These are phyloP conservation scores for Lethrus apterus DNA, from an alignment of 1,140 invertebrate species.

Conservation along the genomic window DNA sequence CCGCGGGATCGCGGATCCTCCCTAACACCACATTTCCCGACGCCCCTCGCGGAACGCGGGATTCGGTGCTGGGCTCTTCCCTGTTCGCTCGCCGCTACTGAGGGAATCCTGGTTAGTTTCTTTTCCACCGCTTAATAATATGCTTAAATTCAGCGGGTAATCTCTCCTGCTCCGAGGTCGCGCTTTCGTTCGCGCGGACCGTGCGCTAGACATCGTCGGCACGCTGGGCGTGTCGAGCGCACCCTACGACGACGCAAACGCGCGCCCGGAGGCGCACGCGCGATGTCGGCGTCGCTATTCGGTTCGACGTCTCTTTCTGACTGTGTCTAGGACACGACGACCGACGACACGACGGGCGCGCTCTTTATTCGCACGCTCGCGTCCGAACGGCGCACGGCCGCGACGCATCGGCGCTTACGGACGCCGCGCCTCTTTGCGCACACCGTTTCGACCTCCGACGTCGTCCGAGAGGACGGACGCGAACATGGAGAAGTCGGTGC, in stretches of 20 bases:
- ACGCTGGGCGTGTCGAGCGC: not conserved
- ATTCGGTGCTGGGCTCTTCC: constrained; percentile 66
- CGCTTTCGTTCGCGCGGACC: constrained; percentile 19
- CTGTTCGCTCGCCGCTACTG: constrained; percentile 81
- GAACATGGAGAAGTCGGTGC: too few species aligned
- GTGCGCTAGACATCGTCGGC: constrained; percentile 5
- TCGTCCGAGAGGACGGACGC: too few species aligned
- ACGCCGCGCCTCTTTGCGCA: too few species aligned
- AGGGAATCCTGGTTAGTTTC: constrained; percentile 83
- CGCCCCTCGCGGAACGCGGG: constrained; percentile 33
- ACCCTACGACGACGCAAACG: not conserved
- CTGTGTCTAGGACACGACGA: too few species aligned
- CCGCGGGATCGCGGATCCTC: constrained; percentile 44
- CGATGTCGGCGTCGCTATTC: too few species aligned
- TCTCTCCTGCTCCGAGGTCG: constrained; percentile 63
- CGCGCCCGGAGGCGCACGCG: too few species aligned
- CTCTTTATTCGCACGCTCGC: too few species aligned
- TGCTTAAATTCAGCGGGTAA: constrained; percentile 78
- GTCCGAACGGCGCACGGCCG: too few species aligned
- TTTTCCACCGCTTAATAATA: constrained; percentile 89
- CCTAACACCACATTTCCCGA: constrained; percentile 62
- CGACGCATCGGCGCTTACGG: too few species aligned
- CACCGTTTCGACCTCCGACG: too few species aligned
- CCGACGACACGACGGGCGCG: too few species aligned
- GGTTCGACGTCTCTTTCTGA: too few species aligned